These are phyloP conservation scores for Holothuria scabra DNA, from an alignment of 53 echinoderm and acorn worm genomes.

Conservation along the genomic window DNA sequence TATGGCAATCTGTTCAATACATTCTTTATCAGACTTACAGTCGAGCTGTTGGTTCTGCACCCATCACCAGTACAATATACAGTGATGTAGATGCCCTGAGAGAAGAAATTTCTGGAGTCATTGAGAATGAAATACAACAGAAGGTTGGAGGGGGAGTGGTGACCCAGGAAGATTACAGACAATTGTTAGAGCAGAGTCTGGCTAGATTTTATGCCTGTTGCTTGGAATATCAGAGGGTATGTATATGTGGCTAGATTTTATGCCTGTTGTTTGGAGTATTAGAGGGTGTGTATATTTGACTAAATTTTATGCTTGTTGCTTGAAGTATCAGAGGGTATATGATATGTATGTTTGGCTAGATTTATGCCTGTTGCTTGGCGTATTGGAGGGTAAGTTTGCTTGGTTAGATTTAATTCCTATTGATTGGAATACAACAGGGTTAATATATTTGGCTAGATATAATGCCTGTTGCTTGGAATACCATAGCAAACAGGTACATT, in stretches of 20 bases:
- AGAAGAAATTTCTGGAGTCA: constrained; percentile 76
- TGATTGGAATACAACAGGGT: no score
- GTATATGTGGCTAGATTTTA: background rate
- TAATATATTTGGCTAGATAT: no score
- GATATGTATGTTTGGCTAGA: no score
- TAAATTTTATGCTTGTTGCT: no score
- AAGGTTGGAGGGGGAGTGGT: constrained; percentile 83
- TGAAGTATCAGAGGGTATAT: no score
- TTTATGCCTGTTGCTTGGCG: no score
- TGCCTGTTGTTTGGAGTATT: background rate
- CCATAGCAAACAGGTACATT: no score
- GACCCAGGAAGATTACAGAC: constrained; percentile 85
- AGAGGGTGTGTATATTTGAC: no score
- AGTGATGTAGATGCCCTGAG: constrained; percentile 53
- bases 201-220: constrained; percentile 86
- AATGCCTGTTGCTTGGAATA: no score
- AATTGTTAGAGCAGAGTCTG: constrained; percentile 87
- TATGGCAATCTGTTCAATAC: no score
- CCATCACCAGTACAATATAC: constrained; percentile 53
- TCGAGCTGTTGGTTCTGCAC: constrained; percentile 56
- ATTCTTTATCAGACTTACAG: constrained; percentile 65
- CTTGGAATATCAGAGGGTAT: constrained; percentile 91
- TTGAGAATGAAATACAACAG: constrained; percentile 91
- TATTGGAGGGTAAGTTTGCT: no score
- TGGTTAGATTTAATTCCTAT: no score